Conservation (phyloP, 1,140 invertebrate genomes). For the Bombus confusus region DNA sequence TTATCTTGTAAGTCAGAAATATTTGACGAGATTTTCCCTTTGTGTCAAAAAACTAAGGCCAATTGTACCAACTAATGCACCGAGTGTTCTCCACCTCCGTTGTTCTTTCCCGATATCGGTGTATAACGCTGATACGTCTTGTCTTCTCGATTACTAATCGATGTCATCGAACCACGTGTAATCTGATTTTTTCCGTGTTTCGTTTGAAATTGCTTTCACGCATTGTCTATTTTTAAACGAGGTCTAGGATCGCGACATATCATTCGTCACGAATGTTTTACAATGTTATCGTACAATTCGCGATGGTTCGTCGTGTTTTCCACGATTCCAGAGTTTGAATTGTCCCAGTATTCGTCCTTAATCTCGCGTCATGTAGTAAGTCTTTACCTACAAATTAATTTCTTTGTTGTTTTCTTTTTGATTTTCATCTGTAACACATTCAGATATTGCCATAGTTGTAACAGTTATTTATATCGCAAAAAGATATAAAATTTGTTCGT, state of each 20-base stretch:
- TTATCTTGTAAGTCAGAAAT: constrained; percentile 75
- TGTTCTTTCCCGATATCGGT: not conserved
- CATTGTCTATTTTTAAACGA: not conserved
- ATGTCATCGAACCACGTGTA: not conserved
- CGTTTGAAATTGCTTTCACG: not conserved
- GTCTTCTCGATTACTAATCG: not conserved
- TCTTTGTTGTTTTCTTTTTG: not conserved
- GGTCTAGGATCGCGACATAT: not conserved
- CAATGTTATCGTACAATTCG: not conserved
- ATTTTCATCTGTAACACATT: no score
- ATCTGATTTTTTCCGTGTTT: constrained; percentile 2
- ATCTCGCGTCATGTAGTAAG: not conserved
- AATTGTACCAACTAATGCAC: not conserved
- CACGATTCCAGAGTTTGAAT: not conserved
- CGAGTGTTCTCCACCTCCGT: not conserved
- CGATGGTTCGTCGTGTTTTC: not conserved
- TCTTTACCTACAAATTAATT: not conserved
- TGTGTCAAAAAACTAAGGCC: no score
- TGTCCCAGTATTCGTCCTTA: not conserved
- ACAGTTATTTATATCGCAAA: no score
- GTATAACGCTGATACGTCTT: not conserved
- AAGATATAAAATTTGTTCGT: not conserved
- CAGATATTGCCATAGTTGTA: not conserved
- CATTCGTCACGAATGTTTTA: not conserved
- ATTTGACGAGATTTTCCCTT: not conserved